phyloP scores from a whole-genome alignment of 2,888 invertebrate genomes.

The Sclerodermus sp. region DNA sequence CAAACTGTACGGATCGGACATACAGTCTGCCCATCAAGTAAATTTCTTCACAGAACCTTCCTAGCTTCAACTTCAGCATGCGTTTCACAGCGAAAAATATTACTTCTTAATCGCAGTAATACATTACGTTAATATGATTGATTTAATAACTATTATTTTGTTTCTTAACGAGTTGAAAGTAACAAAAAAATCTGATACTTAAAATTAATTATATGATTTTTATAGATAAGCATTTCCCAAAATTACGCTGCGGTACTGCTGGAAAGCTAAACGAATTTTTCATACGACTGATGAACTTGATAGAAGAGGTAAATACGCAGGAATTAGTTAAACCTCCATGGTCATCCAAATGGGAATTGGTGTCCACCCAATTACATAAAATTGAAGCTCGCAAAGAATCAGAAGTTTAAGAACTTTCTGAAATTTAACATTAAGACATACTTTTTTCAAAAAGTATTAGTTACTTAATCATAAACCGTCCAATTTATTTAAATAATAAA shows the following conservation, averaged over 20 bases:
- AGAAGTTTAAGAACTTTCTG: no score
- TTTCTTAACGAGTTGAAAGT: no score
- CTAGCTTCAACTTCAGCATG: no score
- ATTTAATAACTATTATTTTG: no score
- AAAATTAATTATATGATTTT: not conserved
- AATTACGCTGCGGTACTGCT: conserved; percentile 45
- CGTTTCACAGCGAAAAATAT: no score
- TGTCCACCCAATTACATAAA: conserved; percentile 27
- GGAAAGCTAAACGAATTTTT: conserved; percentile 48
- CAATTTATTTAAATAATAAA: no score
- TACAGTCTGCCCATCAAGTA: conserved; percentile 58
- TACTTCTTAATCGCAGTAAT: no score
- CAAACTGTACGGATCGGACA: conserved; percentile 63
- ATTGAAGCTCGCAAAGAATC: conserved; percentile 7
- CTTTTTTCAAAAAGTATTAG: no score
- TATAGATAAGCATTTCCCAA: conserved; percentile 43
- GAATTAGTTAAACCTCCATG: conserved; percentile 38
- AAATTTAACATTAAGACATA: no score
- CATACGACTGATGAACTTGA: conserved; percentile 40
- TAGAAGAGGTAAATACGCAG: conserved; percentile 49
- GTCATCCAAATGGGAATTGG: conserved; percentile 40
- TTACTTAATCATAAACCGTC: no score
- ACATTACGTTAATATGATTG: no score
- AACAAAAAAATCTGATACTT: no score
- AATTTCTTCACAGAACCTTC: conserved; percentile 2